A percentile compares a stretch with the other conserved stretches of the same genome.
These are phyloP conservation scores for Emys orbicularis DNA, from an alignment of 2,797 vertebrate species.

Conservation along the genomic window DNA sequence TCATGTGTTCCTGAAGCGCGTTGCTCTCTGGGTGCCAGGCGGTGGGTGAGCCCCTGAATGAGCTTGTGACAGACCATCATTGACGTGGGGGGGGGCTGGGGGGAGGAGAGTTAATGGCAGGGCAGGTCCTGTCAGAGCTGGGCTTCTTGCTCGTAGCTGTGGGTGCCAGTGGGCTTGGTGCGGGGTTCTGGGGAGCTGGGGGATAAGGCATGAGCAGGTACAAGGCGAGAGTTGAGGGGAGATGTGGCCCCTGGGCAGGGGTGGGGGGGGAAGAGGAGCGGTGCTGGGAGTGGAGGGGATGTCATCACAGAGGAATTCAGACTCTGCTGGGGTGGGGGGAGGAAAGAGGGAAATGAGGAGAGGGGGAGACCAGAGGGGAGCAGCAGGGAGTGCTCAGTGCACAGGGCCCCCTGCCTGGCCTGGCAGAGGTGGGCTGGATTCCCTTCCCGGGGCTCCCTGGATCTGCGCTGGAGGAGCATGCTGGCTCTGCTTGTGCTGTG, in stretches of 20 bases:
- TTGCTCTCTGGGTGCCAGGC: not conserved
- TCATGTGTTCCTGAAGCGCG: not conserved
- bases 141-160: not conserved
- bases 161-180: not conserved
- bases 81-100: not conserved
- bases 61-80: not conserved
- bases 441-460: not conserved
- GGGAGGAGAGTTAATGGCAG: not conserved
- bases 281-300: slow-evolving; percentile 29
- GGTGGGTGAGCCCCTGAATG: not conserved
- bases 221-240: not conserved
- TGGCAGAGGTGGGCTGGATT: not conserved
- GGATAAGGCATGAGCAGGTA: too few species aligned
- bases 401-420: not conserved
- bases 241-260: not conserved
- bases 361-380: not conserved
- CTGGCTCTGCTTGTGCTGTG: too few species aligned
- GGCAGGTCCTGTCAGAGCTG: not conserved
- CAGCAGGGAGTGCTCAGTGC: not conserved
- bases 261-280: not conserved
- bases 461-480: not conserved
- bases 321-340: not conserved
- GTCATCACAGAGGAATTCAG: slow-evolving; percentile 67
- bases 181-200: too few species aligned
- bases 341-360: not conserved